phyloP scores from a whole-genome alignment of 2,888 invertebrate genomes.

The Drosophila anomelani region DNA sequence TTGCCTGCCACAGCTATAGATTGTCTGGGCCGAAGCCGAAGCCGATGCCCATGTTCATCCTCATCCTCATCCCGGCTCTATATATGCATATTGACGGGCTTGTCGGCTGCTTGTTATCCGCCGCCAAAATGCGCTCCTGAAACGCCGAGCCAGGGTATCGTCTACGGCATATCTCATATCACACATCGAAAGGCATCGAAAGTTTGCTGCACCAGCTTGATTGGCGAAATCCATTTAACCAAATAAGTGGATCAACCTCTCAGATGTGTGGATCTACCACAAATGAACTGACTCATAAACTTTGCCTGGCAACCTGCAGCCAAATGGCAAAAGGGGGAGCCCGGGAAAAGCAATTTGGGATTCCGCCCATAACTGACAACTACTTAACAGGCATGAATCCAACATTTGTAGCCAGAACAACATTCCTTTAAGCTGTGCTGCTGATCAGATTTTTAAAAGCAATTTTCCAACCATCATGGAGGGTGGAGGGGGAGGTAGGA shows the following conservation, averaged over 20 bases:
- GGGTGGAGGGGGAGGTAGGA: constrained; percentile 5
- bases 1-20: constrained; percentile 49
- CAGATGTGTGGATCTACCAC: constrained; percentile 3
- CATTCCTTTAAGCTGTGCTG: constrained; percentile 18
- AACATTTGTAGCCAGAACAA: constrained; percentile 16
- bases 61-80: constrained; percentile 13
- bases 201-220: constrained; percentile 14
- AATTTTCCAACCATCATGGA: constrained; percentile 55
- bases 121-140: not conserved
- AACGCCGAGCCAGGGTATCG: not conserved
- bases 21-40: constrained; percentile 13
- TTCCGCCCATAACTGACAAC: constrained; percentile 21
- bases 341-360: constrained; percentile 15
- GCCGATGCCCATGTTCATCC: not conserved
- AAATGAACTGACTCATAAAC: constrained; percentile 10
- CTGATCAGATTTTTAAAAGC: constrained; percentile 54
- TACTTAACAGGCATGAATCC: constrained; percentile 19
- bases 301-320: constrained; percentile 1
- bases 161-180: not conserved
- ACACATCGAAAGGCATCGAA: not conserved
- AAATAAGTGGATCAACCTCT: constrained; percentile 14
- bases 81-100: constrained; percentile 24
- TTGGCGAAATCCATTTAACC: constrained; percentile 12
- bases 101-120: constrained; percentile 23
- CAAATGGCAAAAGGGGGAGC: constrained; percentile 3